These are phyloP conservation scores for Protonemura montana DNA, from an alignment of 2,888 invertebrate species.

Conservation along the genomic window DNA sequence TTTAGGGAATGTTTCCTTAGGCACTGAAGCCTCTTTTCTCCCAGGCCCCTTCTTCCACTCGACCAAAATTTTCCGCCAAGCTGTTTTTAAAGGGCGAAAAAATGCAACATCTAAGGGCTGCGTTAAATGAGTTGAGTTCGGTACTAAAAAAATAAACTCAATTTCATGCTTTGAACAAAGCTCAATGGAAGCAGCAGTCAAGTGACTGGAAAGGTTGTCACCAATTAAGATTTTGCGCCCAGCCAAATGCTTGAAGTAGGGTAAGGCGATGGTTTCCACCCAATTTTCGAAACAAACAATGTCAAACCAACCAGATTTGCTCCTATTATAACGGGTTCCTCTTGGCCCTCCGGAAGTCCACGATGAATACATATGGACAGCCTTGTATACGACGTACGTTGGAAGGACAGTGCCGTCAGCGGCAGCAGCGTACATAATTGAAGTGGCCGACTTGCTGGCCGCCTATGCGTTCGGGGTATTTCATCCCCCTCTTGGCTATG, in stretches of 20 bases:
- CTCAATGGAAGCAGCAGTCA: slow-evolving; percentile 48
- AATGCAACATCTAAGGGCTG: slow-evolving; percentile 51
- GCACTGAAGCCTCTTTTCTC: slow-evolving; percentile 38
- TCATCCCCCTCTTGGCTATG: slow-evolving; percentile 47
- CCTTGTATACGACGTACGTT: slow-evolving; percentile 50
- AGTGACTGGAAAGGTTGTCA: slow-evolving; percentile 48
- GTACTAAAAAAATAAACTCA: slow-evolving; percentile 48
- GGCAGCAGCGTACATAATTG: slow-evolving; percentile 47
- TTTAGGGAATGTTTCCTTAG: slow-evolving; percentile 36
- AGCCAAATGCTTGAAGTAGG: slow-evolving; percentile 48
- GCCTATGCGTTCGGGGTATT: slow-evolving; percentile 49
- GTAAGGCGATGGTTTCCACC: slow-evolving; percentile 50
- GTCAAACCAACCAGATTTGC: slow-evolving; percentile 55
- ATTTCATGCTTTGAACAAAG: slow-evolving; percentile 48
- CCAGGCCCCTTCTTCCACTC: slow-evolving; percentile 48
- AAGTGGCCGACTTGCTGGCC: slow-evolving; percentile 48
- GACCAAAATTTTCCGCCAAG: slow-evolving; percentile 47
- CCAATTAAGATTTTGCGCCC: slow-evolving; percentile 52
- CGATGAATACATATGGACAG: slow-evolving; percentile 47
- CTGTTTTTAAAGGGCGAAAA: slow-evolving; percentile 49
- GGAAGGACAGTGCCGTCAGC: slow-evolving; percentile 39
- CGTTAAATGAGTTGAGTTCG: slow-evolving; percentile 49
- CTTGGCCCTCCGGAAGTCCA: slow-evolving; percentile 49
- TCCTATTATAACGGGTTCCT: slow-evolving; percentile 52
- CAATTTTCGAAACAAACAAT: slow-evolving; percentile 53